A percentile compares a stretch with the other conserved stretches of the same genome.
Conservation (phyloP, 2,113 vertebrate species). For the Chaetodon trifascialis region DNA sequence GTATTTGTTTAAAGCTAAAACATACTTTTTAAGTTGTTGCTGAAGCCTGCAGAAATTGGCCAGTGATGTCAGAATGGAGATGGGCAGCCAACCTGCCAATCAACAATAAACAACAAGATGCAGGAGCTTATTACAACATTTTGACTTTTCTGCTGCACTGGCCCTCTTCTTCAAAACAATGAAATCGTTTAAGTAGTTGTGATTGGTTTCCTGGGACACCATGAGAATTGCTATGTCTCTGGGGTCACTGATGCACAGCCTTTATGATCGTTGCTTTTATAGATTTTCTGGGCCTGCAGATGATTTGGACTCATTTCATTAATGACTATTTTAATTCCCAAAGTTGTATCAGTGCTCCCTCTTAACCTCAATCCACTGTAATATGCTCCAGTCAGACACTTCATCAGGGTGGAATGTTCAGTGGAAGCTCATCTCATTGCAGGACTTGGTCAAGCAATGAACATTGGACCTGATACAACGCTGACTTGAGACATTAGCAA, state of each 20-base stretch:
- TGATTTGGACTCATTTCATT: constrained; percentile 21
- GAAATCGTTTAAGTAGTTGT: constrained; percentile 15
- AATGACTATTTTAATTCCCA: constrained; percentile 11
- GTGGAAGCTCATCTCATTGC: constrained; percentile 40
- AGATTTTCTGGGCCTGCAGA: background rate
- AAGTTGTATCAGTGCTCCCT: constrained; percentile 1
- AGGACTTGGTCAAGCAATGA: constrained; percentile 20
- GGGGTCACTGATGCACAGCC: background rate
- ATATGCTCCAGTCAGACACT: constrained; percentile 6
- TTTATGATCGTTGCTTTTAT: background rate
- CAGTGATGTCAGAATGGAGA: constrained; percentile 14
- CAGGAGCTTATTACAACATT: background rate
- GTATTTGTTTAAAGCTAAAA: background rate
- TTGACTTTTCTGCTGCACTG: background rate
- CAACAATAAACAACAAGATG: constrained; percentile 17
- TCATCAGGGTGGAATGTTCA: constrained; percentile 9
- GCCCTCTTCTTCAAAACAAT: background rate
- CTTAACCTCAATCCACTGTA: background rate
- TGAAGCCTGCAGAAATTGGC: constrained; percentile 7
- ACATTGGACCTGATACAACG: constrained; percentile 21
- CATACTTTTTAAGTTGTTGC: constrained; percentile 31
- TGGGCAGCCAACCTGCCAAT: constrained; percentile 30
- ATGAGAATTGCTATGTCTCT: background rate
- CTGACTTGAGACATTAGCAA: constrained; percentile 17
- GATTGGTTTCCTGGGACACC: background rate